These are phyloP conservation scores for Progne subis DNA, from an alignment of 2,113 vertebrate species.

Conservation along the genomic window DNA sequence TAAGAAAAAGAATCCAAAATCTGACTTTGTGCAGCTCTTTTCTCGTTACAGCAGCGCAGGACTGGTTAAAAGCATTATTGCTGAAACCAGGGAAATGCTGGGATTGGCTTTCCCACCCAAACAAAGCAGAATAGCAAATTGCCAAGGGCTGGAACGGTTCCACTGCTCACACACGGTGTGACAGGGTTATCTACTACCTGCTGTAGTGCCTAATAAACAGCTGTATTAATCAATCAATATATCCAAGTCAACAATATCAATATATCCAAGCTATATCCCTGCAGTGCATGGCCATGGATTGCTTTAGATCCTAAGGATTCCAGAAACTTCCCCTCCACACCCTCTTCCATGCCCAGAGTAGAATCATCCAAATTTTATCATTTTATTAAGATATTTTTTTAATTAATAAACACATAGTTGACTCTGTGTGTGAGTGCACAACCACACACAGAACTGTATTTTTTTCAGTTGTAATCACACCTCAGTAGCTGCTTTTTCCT, in stretches of 20 bases:
- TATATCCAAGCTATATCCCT: too few species aligned
- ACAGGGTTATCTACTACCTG: rapidly evolving
- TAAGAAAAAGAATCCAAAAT: not conserved
- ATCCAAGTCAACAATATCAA: too few species aligned
- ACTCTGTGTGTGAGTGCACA: rapidly evolving
- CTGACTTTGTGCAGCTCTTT: not conserved
- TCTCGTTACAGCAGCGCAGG: not conserved
- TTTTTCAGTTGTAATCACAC: not conserved
- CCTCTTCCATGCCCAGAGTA: not conserved
- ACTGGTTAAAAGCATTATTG: not conserved
- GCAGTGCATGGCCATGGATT: rapidly evolving
- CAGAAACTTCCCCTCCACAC: not conserved
- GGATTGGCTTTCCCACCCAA: not conserved
- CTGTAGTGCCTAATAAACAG: not conserved
- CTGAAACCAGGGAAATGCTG: not conserved
- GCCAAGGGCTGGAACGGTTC: not conserved
- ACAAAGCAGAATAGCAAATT: not conserved
- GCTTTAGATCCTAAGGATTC: not conserved
- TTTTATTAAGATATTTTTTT: not conserved
- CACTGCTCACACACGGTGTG: rapidly evolving
- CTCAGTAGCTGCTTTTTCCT: not conserved
- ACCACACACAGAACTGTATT: not conserved
- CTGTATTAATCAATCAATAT: too few species aligned
- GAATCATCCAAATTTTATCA: not conserved
- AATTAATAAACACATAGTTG: rapidly evolving